Conservation (phyloP, 2,113 vertebrate species). For the Lutjanus erythropterus region DNA sequence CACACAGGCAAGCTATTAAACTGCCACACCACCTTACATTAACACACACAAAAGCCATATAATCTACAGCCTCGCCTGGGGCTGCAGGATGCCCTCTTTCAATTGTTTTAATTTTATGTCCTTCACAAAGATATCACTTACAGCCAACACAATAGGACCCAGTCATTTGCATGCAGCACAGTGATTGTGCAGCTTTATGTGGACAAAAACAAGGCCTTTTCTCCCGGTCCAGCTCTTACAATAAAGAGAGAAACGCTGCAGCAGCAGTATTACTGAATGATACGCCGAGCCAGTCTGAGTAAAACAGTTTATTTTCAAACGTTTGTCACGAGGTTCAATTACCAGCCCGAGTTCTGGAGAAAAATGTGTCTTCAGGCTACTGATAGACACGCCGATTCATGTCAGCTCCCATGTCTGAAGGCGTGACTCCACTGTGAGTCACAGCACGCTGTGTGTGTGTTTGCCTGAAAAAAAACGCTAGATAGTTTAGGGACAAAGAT, state of each 20-base stretch:
- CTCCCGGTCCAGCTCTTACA: slow-evolving; percentile 40
- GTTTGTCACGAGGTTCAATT: slow-evolving; percentile 62
- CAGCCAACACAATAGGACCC: slow-evolving; percentile 53
- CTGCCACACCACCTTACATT: slow-evolving; percentile 55
- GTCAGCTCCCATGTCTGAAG: slow-evolving; percentile 39
- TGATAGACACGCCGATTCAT: slow-evolving; percentile 56
- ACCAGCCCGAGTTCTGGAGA: slow-evolving; percentile 41
- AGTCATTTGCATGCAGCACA: slow-evolving; percentile 73
- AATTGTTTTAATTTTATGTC: slow-evolving; percentile 71
- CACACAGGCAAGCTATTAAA: slow-evolving; percentile 63
- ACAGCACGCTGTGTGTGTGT: slow-evolving; percentile 15
- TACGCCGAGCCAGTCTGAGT: slow-evolving; percentile 19
- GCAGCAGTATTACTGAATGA: slow-evolving; percentile 35
- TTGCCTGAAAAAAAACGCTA: not conserved
- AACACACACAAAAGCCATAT: slow-evolving; percentile 60
- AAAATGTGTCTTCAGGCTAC: slow-evolving; percentile 63
- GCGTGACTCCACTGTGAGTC: slow-evolving; percentile 57
- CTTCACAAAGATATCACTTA: slow-evolving; percentile 68
- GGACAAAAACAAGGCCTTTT: slow-evolving; percentile 54
- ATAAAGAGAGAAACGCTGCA: slow-evolving; percentile 39
- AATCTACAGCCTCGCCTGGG: slow-evolving; percentile 58
- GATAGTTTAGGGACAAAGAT: not conserved
- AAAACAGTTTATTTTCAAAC: slow-evolving; percentile 64
- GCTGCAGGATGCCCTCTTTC: slow-evolving; percentile 45
- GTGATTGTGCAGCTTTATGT: slow-evolving; percentile 55